Base-by-base conservation (phyloP, 2,888 invertebrate genomes). In the Caenorhabditis angaria region DNA sequence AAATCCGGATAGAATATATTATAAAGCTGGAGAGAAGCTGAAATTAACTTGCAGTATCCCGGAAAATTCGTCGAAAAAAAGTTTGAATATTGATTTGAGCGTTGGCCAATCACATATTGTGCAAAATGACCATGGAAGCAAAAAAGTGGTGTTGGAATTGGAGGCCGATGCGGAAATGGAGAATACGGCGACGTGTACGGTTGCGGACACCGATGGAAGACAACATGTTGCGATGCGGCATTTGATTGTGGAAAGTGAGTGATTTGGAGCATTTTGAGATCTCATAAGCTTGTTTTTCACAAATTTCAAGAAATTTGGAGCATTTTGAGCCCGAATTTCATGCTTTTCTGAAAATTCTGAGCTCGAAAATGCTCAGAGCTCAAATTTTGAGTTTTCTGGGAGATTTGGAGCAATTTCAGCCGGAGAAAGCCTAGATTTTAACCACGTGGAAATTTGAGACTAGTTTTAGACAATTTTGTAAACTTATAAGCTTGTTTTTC, bases 171-270 rank as follows among this genome's bases (percentile, higher is more conserved):
- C 72, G 1, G 28, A 56, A 4, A 61, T 78, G 27, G 80, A 81
- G n/a, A n/a, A n/a, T 35, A 81, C 81, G 6, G 73, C 77, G 5
- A 69, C 74, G 8, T 81, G 81, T 64, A 66, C 76, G 12, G 79
- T 80, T 1, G 65, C 77, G 10, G 74, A 80, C 47, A 71, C 78
- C 5, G 81, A 81, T 59, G 81, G 81, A 27, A 29, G 81, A 50
- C 80, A 79, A 54, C 79, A 79, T 27, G 78, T 78, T 18, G 71
- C 70, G 20, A 73, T 79, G 76, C 61, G 56, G 20, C 75, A 80
- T 73, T 47, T 81, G 22, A 62, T 75, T 6, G 29, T 78, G 12
- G 60, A 71, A 24, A 69, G 67, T 71, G 27, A 35, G 62, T 66
- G n/a, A n/a, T n/a, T n/a, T n/a, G n/a, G n/a, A n/a, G n/a, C n/a